These are phyloP conservation scores for Drosophila kokeensis DNA, from an alignment of 2,888 invertebrate genomes.

Conservation along the genomic window DNA sequence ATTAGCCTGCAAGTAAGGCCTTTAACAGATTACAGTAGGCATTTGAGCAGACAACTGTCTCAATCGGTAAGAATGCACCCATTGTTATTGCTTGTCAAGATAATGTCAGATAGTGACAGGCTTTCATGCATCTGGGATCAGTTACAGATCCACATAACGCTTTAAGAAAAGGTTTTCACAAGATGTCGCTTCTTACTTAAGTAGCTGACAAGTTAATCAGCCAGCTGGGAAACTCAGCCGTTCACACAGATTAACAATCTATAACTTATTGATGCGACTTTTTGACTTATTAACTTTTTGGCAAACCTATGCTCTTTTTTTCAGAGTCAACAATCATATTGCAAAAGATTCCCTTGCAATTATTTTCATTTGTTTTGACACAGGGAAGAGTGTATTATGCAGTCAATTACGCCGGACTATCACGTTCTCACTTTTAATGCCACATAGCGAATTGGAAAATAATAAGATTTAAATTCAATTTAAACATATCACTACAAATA, in stretches of 20 bases:
- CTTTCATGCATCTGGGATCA: constrained; percentile 11
- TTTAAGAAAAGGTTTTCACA: not conserved
- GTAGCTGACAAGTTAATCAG: constrained; percentile 17
- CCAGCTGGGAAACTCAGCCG: not conserved
- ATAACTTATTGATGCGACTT: not conserved
- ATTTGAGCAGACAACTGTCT: constrained; percentile 6
- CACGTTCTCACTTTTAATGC: not conserved
- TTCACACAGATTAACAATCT: not conserved
- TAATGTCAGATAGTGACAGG: constrained; percentile 31
- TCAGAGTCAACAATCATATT: not conserved
- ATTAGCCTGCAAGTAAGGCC: constrained; percentile 18
- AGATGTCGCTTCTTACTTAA: not conserved
- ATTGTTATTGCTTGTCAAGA: constrained; percentile 22
- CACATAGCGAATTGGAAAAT: too few species aligned
- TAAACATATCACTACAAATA: too few species aligned
- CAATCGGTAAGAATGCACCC: not conserved
- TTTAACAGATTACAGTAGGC: constrained; percentile 32
- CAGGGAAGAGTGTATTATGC: not conserved
- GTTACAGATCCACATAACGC: not conserved
- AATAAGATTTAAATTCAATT: too few species aligned
- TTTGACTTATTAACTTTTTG: not conserved
- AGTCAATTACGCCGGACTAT: not conserved
- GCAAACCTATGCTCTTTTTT: too few species aligned
- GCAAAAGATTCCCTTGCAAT: not conserved
- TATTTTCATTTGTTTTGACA: not conserved